A percentile compares a stretch with the other conserved stretches of the same genome.
These are phyloP conservation scores for Diarsia dahlii DNA, from an alignment of 2,888 invertebrate genomes.

Conservation along the genomic window DNA sequence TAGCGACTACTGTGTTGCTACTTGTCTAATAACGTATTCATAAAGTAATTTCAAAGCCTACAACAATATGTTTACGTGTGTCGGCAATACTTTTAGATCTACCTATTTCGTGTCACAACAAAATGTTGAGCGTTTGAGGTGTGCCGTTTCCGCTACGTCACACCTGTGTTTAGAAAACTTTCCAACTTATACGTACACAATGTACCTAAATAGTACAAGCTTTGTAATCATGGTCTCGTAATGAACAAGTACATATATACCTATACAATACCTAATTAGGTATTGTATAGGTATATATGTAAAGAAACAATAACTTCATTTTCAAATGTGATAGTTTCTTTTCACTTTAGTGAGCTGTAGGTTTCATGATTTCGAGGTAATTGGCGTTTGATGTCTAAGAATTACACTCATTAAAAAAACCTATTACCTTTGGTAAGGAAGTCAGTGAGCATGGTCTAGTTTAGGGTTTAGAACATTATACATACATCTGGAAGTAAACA, in stretches of 20 bases:
- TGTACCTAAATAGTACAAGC: constrained; percentile 31
- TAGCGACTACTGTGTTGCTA: constrained; percentile 72
- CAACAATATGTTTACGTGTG: constrained; percentile 33
- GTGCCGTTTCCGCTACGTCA: constrained; percentile 58
- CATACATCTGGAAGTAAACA: background rate
- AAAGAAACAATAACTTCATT: constrained; percentile 9
- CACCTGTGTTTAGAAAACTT: constrained; percentile 54
- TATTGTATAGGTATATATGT: no score
- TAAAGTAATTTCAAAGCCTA: constrained; percentile 62
- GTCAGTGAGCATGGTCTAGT: background rate
- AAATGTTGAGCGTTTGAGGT: constrained; percentile 53
- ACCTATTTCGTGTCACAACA: constrained; percentile 52
- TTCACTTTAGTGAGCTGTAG: no score
- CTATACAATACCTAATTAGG: constrained; percentile 13
- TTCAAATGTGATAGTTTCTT: no score
- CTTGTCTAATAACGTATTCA: constrained; percentile 66
- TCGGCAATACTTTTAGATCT: constrained; percentile 31
- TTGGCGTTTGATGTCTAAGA: background rate
- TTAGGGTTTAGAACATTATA: background rate
- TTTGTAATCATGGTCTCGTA: constrained; percentile 49
- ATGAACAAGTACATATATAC: background rate
- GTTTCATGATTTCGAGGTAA: background rate
- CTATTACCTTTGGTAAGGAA: background rate
- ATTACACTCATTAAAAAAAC: background rate
- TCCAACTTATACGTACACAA: constrained; percentile 52